These are phyloP conservation scores for Parauchenoglanis ngamensis DNA, from an alignment of 2,797 vertebrate genomes.

Conservation along the genomic window DNA sequence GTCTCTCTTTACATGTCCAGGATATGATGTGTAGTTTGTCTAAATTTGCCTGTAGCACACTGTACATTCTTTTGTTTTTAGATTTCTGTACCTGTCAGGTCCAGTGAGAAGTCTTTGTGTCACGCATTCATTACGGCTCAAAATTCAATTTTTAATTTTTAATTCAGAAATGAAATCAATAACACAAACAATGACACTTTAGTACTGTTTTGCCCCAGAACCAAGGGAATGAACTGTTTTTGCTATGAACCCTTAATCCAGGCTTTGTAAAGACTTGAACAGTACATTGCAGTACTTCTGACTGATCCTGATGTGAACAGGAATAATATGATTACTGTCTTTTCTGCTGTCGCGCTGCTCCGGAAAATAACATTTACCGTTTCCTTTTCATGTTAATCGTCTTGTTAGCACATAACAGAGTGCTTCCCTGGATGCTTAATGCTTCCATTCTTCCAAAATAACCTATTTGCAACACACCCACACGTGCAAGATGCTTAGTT, in stretches of 20 bases:
- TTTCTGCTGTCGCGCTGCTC: conserved; percentile 67
- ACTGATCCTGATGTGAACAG: conserved; percentile 78
- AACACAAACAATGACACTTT: background rate
- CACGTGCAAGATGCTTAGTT: conserved; percentile 70
- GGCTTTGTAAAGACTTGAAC: conserved; percentile 63
- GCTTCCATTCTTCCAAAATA: conserved; percentile 79
- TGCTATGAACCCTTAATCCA: conserved; percentile 50
- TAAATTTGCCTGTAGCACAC: background rate
- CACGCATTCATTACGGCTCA: too few relatives aligned
- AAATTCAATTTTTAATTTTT: background rate
- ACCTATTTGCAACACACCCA: conserved; percentile 82
- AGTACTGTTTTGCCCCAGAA: conserved; percentile 34
- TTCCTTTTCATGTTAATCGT: conserved; percentile 81
- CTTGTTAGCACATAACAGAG: conserved; percentile 74
- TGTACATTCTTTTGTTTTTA: background rate
- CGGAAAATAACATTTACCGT: conserved; percentile 78
- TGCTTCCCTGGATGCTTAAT: conserved; percentile 75
- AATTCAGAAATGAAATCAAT: background rate
- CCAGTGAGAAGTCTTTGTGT: background rate
- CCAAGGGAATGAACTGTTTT: conserved; percentile 20
- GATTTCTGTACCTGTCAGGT: background rate
- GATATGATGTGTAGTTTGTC: background rate
- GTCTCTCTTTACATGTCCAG: background rate
- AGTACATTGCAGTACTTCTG: conserved; percentile 73
- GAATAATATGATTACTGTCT: conserved; percentile 81